Conservation (phyloP, 2,888 invertebrate species). For the Zaprionus obscuricornis region DNA sequence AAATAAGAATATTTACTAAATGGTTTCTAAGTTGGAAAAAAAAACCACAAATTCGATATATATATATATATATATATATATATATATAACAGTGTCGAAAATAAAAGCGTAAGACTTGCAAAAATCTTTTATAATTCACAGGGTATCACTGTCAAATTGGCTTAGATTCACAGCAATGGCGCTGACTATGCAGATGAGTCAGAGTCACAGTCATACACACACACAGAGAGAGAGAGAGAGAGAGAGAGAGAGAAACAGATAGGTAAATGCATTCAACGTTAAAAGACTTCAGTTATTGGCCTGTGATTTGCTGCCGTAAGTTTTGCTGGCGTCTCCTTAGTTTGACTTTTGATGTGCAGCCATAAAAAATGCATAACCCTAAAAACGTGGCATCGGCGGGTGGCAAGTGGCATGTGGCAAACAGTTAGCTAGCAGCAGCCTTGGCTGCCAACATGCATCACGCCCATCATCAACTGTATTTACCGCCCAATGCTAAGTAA, state of each 20-base stretch:
- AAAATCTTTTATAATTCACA: too few relatives aligned
- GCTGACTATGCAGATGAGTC: background rate
- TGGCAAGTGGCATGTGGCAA: background rate
- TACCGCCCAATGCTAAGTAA: background rate
- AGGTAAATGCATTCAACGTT: too few relatives aligned
- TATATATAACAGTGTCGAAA: too few relatives aligned
- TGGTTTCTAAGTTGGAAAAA: too few relatives aligned
- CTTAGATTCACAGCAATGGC: too few relatives aligned
- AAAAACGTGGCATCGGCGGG: background rate
- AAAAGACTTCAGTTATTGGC: too few relatives aligned
- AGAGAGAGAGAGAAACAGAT: background rate
- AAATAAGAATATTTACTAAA: too few relatives aligned
- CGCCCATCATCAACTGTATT: slow-evolving; percentile 10
- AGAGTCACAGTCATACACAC: too few relatives aligned
- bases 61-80: too few relatives aligned
- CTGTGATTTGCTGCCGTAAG: slow-evolving; percentile 30
- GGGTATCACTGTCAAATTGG: too few relatives aligned
- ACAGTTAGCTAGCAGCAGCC: slow-evolving; percentile 13
- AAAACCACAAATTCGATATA: too few relatives aligned
- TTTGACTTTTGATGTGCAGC: slow-evolving; percentile 49
- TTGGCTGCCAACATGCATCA: slow-evolving; percentile 5
- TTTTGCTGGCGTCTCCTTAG: slow-evolving; percentile 47
- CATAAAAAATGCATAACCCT: slow-evolving; percentile 57
- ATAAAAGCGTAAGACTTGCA: too few relatives aligned
- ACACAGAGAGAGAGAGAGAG: background rate